Percentiles rank a stretch among this genome's conserved stretches.
These are phyloP conservation scores for Choristoneura fumiferana DNA, from an alignment of 1,140 invertebrate species.

Conservation along the genomic window DNA sequence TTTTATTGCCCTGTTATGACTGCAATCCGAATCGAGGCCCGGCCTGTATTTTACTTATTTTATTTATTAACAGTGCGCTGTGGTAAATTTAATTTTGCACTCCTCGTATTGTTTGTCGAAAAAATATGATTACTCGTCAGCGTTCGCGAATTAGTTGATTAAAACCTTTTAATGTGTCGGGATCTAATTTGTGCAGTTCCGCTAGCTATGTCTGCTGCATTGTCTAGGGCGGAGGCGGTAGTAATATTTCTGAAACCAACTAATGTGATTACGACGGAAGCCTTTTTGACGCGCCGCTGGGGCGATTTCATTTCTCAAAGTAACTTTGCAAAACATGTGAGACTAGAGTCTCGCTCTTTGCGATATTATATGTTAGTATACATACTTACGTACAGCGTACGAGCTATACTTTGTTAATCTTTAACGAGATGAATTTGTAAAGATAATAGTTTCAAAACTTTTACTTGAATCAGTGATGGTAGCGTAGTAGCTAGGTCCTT, in stretches of 20 bases:
- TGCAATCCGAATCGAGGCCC: slow-evolving; percentile 49
- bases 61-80: slow-evolving; percentile 36
- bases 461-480: too few relatives aligned
- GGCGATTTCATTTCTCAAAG: slow-evolving; percentile 62
- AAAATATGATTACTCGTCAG: slow-evolving; percentile 26
- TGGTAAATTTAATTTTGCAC: slow-evolving; percentile 43
- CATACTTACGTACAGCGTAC: too few relatives aligned
- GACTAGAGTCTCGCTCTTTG: slow-evolving; percentile 25
- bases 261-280: slow-evolving; percentile 50
- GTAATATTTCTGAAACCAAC: slow-evolving; percentile 47
- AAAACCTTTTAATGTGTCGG: slow-evolving; percentile 18
- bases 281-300: slow-evolving; percentile 42
- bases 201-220: not conserved
- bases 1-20: slow-evolving; percentile 69
- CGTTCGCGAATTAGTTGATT: slow-evolving; percentile 28
- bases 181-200: slow-evolving; percentile 15
- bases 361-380: slow-evolving; percentile 24
- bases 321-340: slow-evolving; percentile 39
- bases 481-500: too few relatives aligned
- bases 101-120: slow-evolving; percentile 23
- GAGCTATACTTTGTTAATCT: too few relatives aligned
- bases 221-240: slow-evolving; percentile 22
- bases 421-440: slow-evolving; percentile 23
- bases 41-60: slow-evolving; percentile 36
- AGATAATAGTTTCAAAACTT: too few relatives aligned